Evolutionary conservation across 2,888 invertebrate genomes (phyloP), one percentile per base, ranked within the genome.

Genomic region (Chaetoderma sp.): DNA sequence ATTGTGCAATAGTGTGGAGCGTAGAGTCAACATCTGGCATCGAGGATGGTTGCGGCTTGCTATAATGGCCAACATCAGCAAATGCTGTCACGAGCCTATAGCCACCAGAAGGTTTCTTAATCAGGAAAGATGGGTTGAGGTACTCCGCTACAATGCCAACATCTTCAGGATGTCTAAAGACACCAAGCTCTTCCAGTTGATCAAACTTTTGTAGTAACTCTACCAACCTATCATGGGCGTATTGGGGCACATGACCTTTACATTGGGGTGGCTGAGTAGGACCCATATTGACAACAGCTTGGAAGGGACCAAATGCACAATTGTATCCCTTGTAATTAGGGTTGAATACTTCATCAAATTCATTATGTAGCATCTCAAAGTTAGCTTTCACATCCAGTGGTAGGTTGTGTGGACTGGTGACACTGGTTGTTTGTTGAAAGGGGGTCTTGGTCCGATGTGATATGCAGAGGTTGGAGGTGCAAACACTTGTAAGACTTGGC

Each of bases 211-310:
- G 47, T 58, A 71, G 73, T 16, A 76, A 50, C 36, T 72, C 65
- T 2, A 63, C 63, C 1, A 75, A 62, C 23, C 67, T 66, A 39
- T 75, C 65, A 1, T 67, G 47, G 18, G 69, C 47, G 52, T 77
- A 74, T 32, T 71, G 72, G 2, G 75, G 74, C 6, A 73, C 30
- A 4, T 71, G 42, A 16, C 74, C 75, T 57, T 78, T 75, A 8
- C 71, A 50, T 60, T 73, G 74, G 6, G 75, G 73, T 8, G 73
- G 74, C 47, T 65, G 70, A 13, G 68, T 64, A 45, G 74, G 74
- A 33, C 74, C 73, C 76, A 75, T 75, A 47, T 75, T 75, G 4
- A 76, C 65, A 10, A 28, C 44, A 16, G 73, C 72, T 57, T 77
- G 6, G 55, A 74, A 74, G 8, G 66, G 67, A 8, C 71, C 73